Percentiles rank a stretch among this genome's conserved stretches.
Conservation (phyloP, 2,113 vertebrate species). For the Desmodus rotundus region DNA sequence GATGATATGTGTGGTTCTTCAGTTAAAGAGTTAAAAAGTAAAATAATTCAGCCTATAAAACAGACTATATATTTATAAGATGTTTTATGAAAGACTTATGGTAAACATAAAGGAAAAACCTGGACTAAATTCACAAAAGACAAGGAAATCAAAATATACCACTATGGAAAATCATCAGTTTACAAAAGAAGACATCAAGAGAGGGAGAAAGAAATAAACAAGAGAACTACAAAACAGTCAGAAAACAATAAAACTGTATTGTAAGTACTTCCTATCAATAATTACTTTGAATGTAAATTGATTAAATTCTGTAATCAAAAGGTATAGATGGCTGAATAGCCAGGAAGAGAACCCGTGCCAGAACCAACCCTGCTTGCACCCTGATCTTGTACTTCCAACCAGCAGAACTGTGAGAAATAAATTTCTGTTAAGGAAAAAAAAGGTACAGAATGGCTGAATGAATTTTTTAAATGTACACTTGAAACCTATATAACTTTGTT, state of each 20-base stretch:
- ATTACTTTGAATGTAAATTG: too few species aligned
- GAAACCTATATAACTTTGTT: background rate
- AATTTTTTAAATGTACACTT: background rate
- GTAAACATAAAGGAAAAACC: background rate
- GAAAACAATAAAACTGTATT: background rate
- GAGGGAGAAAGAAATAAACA: background rate
- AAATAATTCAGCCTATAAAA: background rate
- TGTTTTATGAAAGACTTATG: background rate
- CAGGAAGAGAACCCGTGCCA: too few species aligned
- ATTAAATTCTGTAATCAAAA: background rate
- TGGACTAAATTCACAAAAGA: background rate
- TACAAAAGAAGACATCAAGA: background rate
- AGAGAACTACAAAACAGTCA: background rate
- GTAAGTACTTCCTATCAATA: background rate
- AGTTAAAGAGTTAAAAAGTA: background rate
- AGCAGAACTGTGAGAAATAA: too few species aligned
- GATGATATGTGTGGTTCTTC: background rate
- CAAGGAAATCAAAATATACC: background rate
- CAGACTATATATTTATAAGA: background rate
- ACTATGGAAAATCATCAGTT: background rate
- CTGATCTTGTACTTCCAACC: too few species aligned
- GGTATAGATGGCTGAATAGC: background rate
- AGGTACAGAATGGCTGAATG: background rate
- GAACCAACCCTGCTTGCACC: too few species aligned
- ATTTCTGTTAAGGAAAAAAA: background rate